Evolutionary conservation across 2,113 vertebrate species (phyloP), one percentile per base, ranked within the genome.

Genomic region (Scortum barcoo): DNA sequence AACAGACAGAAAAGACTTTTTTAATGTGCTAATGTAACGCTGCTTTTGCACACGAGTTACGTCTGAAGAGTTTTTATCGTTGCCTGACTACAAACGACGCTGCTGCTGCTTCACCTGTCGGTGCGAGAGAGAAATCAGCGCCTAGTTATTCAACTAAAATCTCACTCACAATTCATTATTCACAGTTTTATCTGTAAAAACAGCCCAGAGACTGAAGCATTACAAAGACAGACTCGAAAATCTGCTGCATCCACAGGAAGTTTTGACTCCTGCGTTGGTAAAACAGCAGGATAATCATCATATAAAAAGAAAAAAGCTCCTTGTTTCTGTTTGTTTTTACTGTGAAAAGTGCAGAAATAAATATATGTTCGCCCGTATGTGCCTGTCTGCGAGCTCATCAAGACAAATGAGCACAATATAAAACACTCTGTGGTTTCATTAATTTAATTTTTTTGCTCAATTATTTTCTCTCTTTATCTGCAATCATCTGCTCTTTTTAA

Each of bases 1-100:
- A 28, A 16, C 6, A 57, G 40, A 67, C 38, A 74, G 84, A 72
- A 13, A 70, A 46, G 26, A 63, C 62, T 65, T 46, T 65, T 9
- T 66, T 46, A 46, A 28, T 28, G 40, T 46, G 7, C 7, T 7
- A 10, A 4, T 26, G 62, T 1, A 51, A 10, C 9, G n/a, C 44
- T 26, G 44, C 42, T 2, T 44, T 13, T 42, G 42, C 44, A 17
- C 44, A 16, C 9, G 17, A 67, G 7, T 48, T 7, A 0, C 0
- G n/a, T 13, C 22, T 16, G 40, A 33, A 20, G 22, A 12, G 6
- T 7, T 46, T 3, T 46, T 50, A 50, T 46, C 9, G 70, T 20
- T n/a, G 8, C 16, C 30, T 24, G 38, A 2, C 38, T 4, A 22
- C 38, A 58, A 38, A 5, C 4, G 14, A 16, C 3, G 3, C 51